A percentile compares a stretch with the other conserved stretches of the same genome.
Evolutionary conservation across 2,797 vertebrate genomes (phyloP).

Genomic region (Sebastolobus alascanus): DNA sequence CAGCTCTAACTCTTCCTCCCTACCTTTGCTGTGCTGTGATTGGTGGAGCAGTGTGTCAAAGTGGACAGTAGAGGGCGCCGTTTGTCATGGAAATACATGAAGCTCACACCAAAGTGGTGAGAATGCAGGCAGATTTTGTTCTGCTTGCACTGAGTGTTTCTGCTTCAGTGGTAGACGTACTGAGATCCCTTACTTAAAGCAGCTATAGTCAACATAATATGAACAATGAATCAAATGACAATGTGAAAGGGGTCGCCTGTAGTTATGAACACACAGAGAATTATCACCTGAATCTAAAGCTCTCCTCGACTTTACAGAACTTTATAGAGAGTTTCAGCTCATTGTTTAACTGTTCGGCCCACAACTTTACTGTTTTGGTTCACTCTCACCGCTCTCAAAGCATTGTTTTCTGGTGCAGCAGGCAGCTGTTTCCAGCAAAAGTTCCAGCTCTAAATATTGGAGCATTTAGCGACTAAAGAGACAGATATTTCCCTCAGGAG

Average conservation of each 20-base stretch:
- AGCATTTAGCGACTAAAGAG: neutral
- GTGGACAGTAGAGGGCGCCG: slow-evolving; percentile 57
- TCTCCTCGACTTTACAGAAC: neutral
- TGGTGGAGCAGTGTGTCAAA: slow-evolving; percentile 13
- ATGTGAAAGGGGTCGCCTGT: neutral
- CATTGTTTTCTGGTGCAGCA: neutral
- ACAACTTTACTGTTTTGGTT: neutral
- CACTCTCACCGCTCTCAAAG: neutral
- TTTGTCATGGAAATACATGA: neutral
- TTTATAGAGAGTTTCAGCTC: neutral
- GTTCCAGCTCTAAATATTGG: neutral
- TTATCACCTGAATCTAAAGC: neutral
- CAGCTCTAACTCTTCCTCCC: slow-evolving; percentile 71
- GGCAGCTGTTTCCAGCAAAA: neutral
- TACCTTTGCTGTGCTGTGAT: slow-evolving; percentile 31
- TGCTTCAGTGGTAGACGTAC: neutral
- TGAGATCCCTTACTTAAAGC: too few species aligned
- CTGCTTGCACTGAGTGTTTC: neutral
- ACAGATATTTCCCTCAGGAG: neutral
- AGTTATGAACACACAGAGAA: neutral
- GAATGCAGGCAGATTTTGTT: slow-evolving; percentile 5
- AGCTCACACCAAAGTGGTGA: neutral
- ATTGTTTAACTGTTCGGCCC: neutral
- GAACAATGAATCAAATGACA: neutral
- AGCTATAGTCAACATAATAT: neutral